phyloP scores from a whole-genome alignment of 2,797 vertebrate genomes.

The Oceanodroma leucorhoa region DNA sequence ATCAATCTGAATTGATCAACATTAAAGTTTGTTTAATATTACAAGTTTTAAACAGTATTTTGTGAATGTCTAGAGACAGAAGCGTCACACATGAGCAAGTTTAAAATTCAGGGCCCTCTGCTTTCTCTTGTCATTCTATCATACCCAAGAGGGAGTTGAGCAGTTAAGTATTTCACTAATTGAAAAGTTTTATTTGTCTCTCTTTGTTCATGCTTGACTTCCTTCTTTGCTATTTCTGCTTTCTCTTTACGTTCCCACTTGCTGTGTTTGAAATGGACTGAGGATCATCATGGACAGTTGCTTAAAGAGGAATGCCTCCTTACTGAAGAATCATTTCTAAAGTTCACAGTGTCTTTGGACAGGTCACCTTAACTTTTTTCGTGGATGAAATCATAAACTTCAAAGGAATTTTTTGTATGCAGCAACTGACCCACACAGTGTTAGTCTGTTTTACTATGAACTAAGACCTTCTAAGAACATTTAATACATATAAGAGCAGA shows the following conservation, averaged over 20 bases:
- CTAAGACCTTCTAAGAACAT: background rate
- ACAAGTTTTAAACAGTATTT: background rate
- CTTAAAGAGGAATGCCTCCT: background rate
- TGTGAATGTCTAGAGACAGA: background rate
- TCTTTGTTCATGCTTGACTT: slow-evolving; percentile 1
- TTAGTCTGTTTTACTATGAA: background rate
- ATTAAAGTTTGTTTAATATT: background rate
- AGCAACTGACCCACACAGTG: background rate
- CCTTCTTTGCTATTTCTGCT: background rate
- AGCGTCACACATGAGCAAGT: background rate
- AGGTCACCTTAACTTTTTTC: background rate
- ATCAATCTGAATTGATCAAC: background rate
- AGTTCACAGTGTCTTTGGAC: background rate
- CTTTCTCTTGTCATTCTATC: background rate
- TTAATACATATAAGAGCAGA: background rate
- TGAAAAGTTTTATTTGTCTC: slow-evolving; percentile 14
- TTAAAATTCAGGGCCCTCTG: background rate
- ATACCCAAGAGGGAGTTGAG: background rate
- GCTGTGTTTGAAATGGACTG: background rate
- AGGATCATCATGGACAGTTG: background rate
- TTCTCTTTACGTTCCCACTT: background rate
- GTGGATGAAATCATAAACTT: background rate
- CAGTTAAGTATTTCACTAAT: slow-evolving; percentile 23
- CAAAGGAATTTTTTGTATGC: background rate
- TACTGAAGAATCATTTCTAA: background rate